Conservation (phyloP, 2,888 invertebrate species). For the Agrotis segetum region DNA sequence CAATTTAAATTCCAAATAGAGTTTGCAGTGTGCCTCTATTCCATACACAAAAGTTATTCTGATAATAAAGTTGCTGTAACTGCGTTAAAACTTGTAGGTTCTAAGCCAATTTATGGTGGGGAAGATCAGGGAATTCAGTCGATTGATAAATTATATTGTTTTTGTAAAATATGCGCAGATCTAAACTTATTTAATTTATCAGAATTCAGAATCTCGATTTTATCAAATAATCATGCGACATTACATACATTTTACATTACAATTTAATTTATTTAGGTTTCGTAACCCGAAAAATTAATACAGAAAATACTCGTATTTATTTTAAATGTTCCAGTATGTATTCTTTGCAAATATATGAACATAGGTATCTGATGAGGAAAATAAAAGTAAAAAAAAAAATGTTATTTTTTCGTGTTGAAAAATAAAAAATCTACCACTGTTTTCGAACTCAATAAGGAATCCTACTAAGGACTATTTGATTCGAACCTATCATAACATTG, state of each 20-base stretch:
- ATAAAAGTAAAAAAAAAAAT: no score
- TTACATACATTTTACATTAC: not conserved
- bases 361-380: not conserved
- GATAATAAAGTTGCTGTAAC: slow-evolving; percentile 31
- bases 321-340: no score
- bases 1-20: slow-evolving; percentile 57
- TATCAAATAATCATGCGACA: not conserved
- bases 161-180: no score
- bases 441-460: slow-evolving; percentile 7
- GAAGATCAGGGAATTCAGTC: not conserved
- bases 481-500: slow-evolving; percentile 25
- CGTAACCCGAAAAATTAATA: not conserved
- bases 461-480: slow-evolving; percentile 17
- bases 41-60: slow-evolving; percentile 33
- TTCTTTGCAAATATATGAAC: no score
- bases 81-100: slow-evolving; percentile 21
- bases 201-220: no score
- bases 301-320: no score
- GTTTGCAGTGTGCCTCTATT: slow-evolving; percentile 34
- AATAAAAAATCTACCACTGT: not conserved
- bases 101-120: not conserved
- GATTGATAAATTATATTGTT: not conserved
- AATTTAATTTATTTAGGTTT: not conserved
- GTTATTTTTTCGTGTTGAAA: not conserved
- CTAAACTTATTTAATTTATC: no score